Percentiles rank a stretch among this genome's conserved stretches.
Conservation (phyloP, 2,888 invertebrate genomes). For the Nematopogon swammerdamellus region DNA sequence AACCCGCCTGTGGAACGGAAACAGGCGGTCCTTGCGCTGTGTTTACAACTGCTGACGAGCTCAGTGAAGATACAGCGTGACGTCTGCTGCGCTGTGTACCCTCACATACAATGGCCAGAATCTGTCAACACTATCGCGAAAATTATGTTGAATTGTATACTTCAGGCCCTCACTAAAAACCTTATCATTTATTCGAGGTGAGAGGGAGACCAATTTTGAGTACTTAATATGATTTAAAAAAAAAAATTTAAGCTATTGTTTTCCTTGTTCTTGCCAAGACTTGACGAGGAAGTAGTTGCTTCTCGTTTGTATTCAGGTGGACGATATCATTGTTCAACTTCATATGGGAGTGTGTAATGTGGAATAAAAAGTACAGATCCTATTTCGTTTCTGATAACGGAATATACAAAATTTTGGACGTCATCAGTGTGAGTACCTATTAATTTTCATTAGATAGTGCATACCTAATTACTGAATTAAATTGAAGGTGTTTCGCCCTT, state of each 20-base stretch:
- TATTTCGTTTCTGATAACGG: conserved; percentile 29
- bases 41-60: conserved; percentile 26
- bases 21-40: conserved; percentile 26
- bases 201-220: conserved; percentile 1
- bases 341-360: conserved; percentile 38
- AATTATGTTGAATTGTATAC: conserved; percentile 23
- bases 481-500: no score
- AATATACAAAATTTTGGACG: conserved; percentile 35
- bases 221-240: no score
- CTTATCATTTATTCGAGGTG: conserved; percentile 31
- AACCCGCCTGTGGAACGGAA: conserved; percentile 30
- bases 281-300: no score
- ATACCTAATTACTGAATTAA: no score
- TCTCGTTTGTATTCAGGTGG: no score
- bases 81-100: conserved; percentile 29
- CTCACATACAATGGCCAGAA: conserved; percentile 27
- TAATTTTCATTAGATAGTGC: neutral
- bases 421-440: conserved; percentile 27
- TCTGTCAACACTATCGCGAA: conserved; percentile 19
- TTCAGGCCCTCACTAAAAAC: conserved; percentile 25
- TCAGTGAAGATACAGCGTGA: conserved; percentile 13
- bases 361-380: conserved; percentile 26
- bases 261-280: no score
- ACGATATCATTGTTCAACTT: conserved; percentile 34
- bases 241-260: no score